These are phyloP conservation scores for Rhizomys pruinosus DNA, from an alignment of 2,113 vertebrate genomes.

Conservation along the genomic window DNA sequence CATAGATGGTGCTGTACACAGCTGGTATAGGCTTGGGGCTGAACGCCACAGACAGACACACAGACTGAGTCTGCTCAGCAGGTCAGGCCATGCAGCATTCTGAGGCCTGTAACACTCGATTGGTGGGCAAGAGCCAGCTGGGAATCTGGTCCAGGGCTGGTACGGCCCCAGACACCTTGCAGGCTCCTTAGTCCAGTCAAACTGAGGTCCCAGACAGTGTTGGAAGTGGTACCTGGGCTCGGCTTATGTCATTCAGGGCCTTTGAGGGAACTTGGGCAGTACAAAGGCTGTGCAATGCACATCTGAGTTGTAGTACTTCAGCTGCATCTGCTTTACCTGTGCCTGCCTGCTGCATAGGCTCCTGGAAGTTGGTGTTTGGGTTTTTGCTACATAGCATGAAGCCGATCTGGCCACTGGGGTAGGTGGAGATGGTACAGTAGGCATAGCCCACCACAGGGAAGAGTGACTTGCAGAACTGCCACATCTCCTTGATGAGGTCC, in stretches of 20 bases:
- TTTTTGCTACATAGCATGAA: slow-evolving; percentile 99
- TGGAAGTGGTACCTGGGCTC: slow-evolving; percentile 42
- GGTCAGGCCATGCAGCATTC: slow-evolving; percentile 64
- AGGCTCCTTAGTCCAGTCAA: slow-evolving; percentile 34
- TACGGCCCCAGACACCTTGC: slow-evolving; percentile 63
- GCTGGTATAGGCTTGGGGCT: slow-evolving; percentile 69
- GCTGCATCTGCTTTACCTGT: slow-evolving; percentile 92
- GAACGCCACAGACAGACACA: slow-evolving; percentile 34
- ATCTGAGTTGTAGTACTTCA: slow-evolving; percentile 96
- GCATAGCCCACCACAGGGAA: slow-evolving; percentile 97
- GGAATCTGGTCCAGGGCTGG: slow-evolving; percentile 77
- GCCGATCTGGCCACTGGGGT: slow-evolving; percentile 98
- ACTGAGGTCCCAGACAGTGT: slow-evolving; percentile 61
- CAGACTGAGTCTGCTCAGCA: slow-evolving; percentile 48
- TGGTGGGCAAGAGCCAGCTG: slow-evolving; percentile 77
- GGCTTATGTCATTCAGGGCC: slow-evolving; percentile 88
- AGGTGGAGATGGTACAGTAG: slow-evolving; percentile 97
- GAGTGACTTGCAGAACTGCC: slow-evolving; percentile 95
- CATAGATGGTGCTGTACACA: slow-evolving; percentile 66
- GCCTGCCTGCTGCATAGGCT: slow-evolving; percentile 91
- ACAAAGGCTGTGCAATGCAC: slow-evolving; percentile 95
- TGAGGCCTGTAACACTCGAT: slow-evolving; percentile 76
- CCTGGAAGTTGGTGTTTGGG: slow-evolving; percentile 92
- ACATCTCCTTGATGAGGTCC: slow-evolving; percentile 98
- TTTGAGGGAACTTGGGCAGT: slow-evolving; percentile 97